These are phyloP conservation scores for Serilophus lunatus DNA, from an alignment of 2,113 vertebrate species.

Conservation along the genomic window DNA sequence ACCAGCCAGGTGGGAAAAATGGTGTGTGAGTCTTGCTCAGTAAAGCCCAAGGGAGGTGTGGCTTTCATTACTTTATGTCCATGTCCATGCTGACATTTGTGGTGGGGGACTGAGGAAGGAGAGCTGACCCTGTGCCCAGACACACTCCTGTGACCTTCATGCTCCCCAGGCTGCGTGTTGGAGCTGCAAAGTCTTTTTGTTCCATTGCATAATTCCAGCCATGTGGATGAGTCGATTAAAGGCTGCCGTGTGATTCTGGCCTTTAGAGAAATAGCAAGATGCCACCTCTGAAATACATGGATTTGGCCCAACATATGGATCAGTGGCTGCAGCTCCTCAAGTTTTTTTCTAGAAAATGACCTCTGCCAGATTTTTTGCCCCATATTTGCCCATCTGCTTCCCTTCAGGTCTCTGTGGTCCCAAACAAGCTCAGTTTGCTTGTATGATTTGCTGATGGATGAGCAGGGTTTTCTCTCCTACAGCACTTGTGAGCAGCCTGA, in stretches of 20 bases:
- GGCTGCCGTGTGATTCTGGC: neutral
- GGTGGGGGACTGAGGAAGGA: fast-evolving
- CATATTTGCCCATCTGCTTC: neutral
- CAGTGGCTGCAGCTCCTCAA: neutral
- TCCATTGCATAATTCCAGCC: neutral
- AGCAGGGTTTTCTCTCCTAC: neutral
- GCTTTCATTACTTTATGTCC: neutral
- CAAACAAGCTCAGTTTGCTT: neutral
- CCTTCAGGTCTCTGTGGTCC: neutral
- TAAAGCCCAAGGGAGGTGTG: neutral
- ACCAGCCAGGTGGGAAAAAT: neutral
- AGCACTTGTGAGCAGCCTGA: neutral
- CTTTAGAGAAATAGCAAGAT: neutral
- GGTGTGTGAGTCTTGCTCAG: neutral
- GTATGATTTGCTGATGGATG: neutral
- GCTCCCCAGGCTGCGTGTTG: neutral
- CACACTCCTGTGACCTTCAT: neutral
- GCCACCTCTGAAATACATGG: neutral
- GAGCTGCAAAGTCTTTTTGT: neutral
- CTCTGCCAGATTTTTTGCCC: neutral
- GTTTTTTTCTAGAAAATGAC: neutral
- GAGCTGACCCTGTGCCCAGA: neutral
- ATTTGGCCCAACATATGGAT: neutral
- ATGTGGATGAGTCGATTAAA: slow-evolving; percentile 14
- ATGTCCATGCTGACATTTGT: fast-evolving